phyloP scores from a whole-genome alignment of 2,888 invertebrate species.

The Argyresthia albistria region DNA sequence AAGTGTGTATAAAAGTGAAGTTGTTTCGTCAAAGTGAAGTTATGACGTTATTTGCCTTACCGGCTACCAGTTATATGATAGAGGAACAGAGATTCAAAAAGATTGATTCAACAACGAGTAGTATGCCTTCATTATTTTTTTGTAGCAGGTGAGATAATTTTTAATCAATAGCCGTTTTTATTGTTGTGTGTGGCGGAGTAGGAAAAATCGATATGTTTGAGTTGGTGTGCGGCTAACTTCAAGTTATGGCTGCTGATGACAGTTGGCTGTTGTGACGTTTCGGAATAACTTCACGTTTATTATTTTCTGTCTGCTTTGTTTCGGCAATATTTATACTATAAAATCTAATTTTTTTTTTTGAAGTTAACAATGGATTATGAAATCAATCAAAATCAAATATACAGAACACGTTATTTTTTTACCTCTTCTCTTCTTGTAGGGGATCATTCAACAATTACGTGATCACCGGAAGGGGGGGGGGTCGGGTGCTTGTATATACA shows the following conservation, averaged over 20 bases:
- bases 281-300: background rate
- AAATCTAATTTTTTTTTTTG: background rate
- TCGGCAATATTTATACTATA: background rate
- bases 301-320: too few species aligned
- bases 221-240: conserved; percentile 23
- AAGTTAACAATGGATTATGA: background rate
- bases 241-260: conserved; percentile 7
- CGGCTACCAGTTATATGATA: conserved; percentile 62
- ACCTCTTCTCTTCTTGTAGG: too few species aligned
- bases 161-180: conserved; percentile 2
- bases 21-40: conserved; percentile 52
- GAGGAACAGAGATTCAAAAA: conserved; percentile 58
- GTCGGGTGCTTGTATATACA: too few species aligned
- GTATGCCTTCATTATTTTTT: conserved; percentile 77
- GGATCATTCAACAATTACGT: too few species aligned
- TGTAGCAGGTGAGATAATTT: conserved; percentile 72
- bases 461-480: too few species aligned
- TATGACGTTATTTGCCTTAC: conserved; percentile 68
- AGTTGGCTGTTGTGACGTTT: conserved; percentile 3
- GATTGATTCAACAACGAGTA: conserved; percentile 51
- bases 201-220: conserved; percentile 24
- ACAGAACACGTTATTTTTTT: too few species aligned
- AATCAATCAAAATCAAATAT: too few species aligned
- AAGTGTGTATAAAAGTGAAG: conserved; percentile 36
- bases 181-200: conserved; percentile 28